phyloP scores from a whole-genome alignment of 2,888 invertebrate genomes.

The Dexiosoma caninum region DNA sequence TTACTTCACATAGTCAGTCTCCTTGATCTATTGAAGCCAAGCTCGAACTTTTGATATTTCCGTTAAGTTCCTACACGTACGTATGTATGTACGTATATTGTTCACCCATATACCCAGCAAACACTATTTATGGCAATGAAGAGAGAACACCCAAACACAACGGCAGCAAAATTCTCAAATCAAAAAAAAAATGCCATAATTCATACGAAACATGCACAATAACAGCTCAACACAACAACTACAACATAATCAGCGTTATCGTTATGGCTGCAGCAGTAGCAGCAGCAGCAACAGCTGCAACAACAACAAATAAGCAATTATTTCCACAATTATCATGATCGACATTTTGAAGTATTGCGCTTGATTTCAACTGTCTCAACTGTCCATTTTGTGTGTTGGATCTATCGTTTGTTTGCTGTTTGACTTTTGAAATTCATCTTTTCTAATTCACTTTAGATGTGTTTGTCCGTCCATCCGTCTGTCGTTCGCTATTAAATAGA shows the following conservation, averaged over 20 bases:
- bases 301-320: conserved; percentile 40
- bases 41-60: conserved; percentile 52
- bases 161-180: conserved; percentile 33
- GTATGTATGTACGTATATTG: no score
- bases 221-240: conserved; percentile 40
- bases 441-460: conserved; percentile 28
- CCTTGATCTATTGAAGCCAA: conserved; percentile 22
- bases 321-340: conserved; percentile 63
- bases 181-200: conserved; percentile 41
- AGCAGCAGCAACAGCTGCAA: conserved; percentile 11
- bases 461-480: background rate
- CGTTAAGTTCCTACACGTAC: conserved; percentile 29
- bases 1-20: no score
- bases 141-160: conserved; percentile 22
- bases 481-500: conserved; percentile 21
- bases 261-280: background rate
- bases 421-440: conserved; percentile 30
- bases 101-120: conserved; percentile 11
- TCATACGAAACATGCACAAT: background rate
- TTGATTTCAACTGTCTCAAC: conserved; percentile 64
- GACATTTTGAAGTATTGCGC: conserved; percentile 63
- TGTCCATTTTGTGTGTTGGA: conserved; percentile 56
- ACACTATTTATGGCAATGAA: background rate
- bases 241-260: background rate
- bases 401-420: conserved; percentile 1